These are phyloP conservation scores for Boulengeromyrus knoepffleri DNA, from an alignment of 2,113 vertebrate species.

Conservation along the genomic window DNA sequence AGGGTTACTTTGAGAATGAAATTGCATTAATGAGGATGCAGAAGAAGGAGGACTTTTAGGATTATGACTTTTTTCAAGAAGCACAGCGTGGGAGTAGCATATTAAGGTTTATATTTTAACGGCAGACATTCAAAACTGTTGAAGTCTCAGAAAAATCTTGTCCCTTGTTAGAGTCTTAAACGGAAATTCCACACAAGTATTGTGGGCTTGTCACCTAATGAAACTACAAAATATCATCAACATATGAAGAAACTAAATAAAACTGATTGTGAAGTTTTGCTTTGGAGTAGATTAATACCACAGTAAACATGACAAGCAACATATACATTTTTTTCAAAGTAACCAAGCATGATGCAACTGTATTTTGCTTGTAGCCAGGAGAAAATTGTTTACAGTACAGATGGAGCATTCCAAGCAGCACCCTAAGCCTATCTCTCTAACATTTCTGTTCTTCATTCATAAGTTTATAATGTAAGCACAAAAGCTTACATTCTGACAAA, in stretches of 20 bases:
- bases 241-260: neutral
- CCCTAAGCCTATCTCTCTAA: neutral
- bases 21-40: neutral
- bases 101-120: neutral
- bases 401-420: neutral
- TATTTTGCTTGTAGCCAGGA: neutral
- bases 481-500: neutral
- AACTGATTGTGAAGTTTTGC: neutral
- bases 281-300: neutral
- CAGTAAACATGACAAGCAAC: neutral
- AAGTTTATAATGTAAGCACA: neutral
- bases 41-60: neutral
- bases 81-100: neutral
- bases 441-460: neutral
- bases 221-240: neutral
- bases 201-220: neutral
- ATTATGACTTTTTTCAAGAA: neutral
- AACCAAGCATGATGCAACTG: neutral
- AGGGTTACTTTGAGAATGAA: conserved; percentile 22
- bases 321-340: neutral
- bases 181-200: neutral
- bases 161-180: neutral
- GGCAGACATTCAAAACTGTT: neutral
- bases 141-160: neutral
- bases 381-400: neutral